Base-by-base conservation (phyloP, 2,113 vertebrate species). In the Cyanistes caeruleus region DNA sequence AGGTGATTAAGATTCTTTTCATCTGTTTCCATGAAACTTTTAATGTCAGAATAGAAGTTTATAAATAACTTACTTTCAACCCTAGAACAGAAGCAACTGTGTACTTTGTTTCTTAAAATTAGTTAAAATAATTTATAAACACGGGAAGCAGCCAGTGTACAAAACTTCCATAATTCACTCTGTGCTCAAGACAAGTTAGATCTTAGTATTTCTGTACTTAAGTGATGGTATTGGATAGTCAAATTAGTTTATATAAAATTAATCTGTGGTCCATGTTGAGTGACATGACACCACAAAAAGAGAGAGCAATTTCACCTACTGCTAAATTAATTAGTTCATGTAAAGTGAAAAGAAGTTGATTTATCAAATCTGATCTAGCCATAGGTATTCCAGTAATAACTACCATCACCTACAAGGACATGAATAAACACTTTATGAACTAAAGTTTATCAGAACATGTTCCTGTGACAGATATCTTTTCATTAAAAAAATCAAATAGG, bases 261-360 rank as follows among this genome's bases (percentile, higher is more conserved):
- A 92, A 86, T 63, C 68, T 91, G 49, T 93, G 81, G 53, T 89
- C 90, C 51, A 55, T 94, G 62, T 79, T 89, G 97, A 96, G 41
- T 96, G 89, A 87, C 79, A 78, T n/a, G 72, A 56, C 37, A 94
- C 56, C 31, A 79, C 41, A 86, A 73, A 95, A 96, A 95, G 37
- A 52, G 23, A 94, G 53, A 78, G 33, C 8, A 76, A 46, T 48
- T 96, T 95, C 75, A 89, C 78, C 69, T 84, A 55, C 72, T 94
- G 56, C 80, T 96, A 91, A 93, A 97, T 97, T 97, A 97, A 97
- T 98, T 95, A 89, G 58, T 81, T 49, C n/a, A 78, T 89, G 73
- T 94, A 95, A 90, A 97, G 24, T 91, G 69, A 92, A 97, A 97
- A 73, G 65, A 94, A 24, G 82, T 77, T 83, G 62, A 82, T 82